phyloP scores from a whole-genome alignment of 2,113 vertebrate genomes.

The Pterophyllum scalare region DNA sequence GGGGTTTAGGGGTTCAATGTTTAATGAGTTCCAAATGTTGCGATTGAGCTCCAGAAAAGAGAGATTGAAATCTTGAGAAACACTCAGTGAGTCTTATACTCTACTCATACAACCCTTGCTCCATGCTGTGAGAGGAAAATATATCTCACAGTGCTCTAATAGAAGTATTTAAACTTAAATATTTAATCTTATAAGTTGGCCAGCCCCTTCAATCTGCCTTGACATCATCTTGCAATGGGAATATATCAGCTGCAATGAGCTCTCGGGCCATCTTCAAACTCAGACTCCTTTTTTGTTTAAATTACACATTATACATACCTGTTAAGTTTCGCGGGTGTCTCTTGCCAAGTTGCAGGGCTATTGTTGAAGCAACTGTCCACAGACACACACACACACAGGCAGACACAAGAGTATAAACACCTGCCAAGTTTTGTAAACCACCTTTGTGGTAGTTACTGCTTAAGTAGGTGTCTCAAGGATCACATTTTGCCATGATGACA shows the following conservation, averaged over 20 bases:
- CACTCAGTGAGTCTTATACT: constrained; percentile 59
- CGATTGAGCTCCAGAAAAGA: constrained; percentile 72
- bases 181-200: constrained; percentile 21
- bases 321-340: not conserved
- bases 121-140: constrained; percentile 38
- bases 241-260: not conserved
- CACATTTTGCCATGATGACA: not conserved
- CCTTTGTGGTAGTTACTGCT: not conserved
- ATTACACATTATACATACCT: not conserved
- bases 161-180: constrained; percentile 42
- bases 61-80: constrained; percentile 75
- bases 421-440: not conserved
- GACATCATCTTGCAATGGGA: not conserved
- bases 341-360: not conserved
- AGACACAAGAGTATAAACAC: not conserved
- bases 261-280: not conserved
- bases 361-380: not conserved
- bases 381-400: not conserved
- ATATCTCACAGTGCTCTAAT: constrained; percentile 39
- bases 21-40: constrained; percentile 89
- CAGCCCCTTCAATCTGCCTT: constrained; percentile 9
- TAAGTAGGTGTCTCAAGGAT: not conserved
- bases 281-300: not conserved
- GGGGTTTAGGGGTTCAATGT: constrained; percentile 63
- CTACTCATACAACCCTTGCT: constrained; percentile 36